Evolutionary conservation across 1,140 invertebrate species (phyloP).

Genomic region (Bombus sibiricus): DNA sequence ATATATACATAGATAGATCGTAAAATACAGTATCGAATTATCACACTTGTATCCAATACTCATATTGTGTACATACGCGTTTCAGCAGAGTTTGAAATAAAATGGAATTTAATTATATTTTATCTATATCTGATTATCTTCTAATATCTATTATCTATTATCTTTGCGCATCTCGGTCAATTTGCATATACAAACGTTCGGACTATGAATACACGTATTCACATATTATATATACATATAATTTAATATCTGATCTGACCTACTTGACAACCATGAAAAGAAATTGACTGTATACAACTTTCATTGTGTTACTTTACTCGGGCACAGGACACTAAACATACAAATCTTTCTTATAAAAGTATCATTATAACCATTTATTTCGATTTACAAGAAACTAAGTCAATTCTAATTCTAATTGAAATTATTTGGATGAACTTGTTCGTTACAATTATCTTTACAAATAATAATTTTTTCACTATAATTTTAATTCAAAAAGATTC

Average conservation of each 20-base stretch:
- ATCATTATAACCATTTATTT: constrained; percentile 36
- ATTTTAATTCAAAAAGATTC: neutral
- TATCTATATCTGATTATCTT: neutral
- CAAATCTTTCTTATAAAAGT: constrained; percentile 23
- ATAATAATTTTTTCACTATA: neutral
- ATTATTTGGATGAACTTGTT: neutral
- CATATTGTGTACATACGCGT: neutral
- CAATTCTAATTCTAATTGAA: neutral
- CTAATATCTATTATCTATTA: no score
- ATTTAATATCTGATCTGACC: neutral
- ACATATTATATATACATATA: neutral
- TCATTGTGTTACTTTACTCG: neutral
- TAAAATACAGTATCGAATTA: neutral
- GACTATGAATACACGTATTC: neutral
- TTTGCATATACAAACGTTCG: no score
- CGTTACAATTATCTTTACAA: neutral
- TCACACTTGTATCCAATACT: neutral
- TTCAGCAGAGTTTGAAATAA: neutral
- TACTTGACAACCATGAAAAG: neutral
- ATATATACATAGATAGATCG: neutral
- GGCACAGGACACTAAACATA: neutral
- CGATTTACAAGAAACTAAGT: constrained; percentile 23
- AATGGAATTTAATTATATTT: neutral
- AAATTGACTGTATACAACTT: neutral
- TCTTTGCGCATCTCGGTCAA: neutral